Base-by-base conservation (phyloP, 2,113 vertebrate species). In the Pterocles gutturalis region DNA sequence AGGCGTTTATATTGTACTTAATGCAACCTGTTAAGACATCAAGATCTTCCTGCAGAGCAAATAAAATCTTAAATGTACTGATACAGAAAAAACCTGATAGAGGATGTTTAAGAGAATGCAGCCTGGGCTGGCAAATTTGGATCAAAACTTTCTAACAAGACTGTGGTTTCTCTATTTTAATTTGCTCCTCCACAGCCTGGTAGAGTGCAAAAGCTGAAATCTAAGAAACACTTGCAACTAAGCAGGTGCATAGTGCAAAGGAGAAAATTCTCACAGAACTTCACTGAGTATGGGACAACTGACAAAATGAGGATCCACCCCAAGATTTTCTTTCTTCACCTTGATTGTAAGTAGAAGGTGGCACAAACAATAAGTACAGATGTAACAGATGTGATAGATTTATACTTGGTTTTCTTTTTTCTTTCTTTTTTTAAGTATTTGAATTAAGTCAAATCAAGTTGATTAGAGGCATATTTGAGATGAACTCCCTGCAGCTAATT, bases 11-110 rank as follows among this genome's bases (percentile, higher is more conserved):
- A n/a, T 25, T 0, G 1, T 11, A 48, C 9, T 54, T 36, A 84
- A 46, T 71, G 5, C 17, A 78, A 53, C 48, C 5, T 70, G 4
- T 33, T 81, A 73, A 92, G 81, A 70, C 7, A 7, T 92, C 49
- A 66, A 61, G 66, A 18, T 45, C 16, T 7, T 54, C 15, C 55
- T 67, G 18, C 33, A 64, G 9, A 48, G 12, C 3, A 79, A 72
- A 91, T 36, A 45, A 75, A 89, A 72, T 38, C 8, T 25, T 46
- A 75, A 62, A 24, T 38, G 36, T 9, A 34, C 13, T 51, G 65
- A 45, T 38, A 31, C 2, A 66, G 41, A 83, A 65, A 60, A 46
- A 0, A 49, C 22, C 2, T 38, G 0, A 57, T 33, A 11, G 4
- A 5, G 3, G 1, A 8, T 62, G 1, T 43, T 87, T 67, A 60